Evolutionary conservation across 2,797 vertebrate genomes (phyloP).

Genomic region (Cryptoblepharus egeriae): DNA sequence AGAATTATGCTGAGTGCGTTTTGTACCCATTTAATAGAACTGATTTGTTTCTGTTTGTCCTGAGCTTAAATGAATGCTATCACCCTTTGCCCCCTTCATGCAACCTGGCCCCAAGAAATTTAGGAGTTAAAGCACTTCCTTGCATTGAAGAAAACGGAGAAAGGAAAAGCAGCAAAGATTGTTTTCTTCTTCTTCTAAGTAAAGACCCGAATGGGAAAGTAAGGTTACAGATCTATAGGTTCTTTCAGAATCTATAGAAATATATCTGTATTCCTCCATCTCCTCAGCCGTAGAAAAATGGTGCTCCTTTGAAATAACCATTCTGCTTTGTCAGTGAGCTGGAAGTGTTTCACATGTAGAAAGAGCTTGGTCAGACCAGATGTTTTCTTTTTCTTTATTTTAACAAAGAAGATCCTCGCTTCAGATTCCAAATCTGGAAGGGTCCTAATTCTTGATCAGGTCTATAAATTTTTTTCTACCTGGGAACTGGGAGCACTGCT

Average conservation of each 20-base stretch:
- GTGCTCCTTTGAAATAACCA: neutral
- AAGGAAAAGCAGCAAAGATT: neutral
- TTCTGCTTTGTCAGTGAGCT: neutral
- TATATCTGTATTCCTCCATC: neutral
- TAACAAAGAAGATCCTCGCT: neutral
- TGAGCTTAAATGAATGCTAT: neutral
- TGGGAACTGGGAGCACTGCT: neutral
- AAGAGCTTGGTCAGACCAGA: neutral
- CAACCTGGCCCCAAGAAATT: neutral
- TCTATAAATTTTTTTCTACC: neutral
- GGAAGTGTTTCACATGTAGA: neutral
- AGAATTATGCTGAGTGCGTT: no score
- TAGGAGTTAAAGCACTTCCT: neutral
- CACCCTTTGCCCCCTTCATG: neutral
- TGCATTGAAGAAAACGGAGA: neutral
- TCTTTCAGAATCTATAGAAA: neutral
- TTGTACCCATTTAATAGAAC: neutral
- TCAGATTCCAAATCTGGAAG: neutral
- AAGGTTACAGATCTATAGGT: neutral
- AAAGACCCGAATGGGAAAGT: neutral
- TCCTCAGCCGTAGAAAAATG: neutral
- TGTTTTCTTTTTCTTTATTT: neutral
- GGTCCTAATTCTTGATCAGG: neutral
- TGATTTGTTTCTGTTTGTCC: neutral
- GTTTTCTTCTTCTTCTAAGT: no score